Percentiles rank a stretch among this genome's conserved stretches.
Evolutionary conservation across 2,113 vertebrate species (phyloP).

Genomic region (Melanotaenia duboulayi): DNA sequence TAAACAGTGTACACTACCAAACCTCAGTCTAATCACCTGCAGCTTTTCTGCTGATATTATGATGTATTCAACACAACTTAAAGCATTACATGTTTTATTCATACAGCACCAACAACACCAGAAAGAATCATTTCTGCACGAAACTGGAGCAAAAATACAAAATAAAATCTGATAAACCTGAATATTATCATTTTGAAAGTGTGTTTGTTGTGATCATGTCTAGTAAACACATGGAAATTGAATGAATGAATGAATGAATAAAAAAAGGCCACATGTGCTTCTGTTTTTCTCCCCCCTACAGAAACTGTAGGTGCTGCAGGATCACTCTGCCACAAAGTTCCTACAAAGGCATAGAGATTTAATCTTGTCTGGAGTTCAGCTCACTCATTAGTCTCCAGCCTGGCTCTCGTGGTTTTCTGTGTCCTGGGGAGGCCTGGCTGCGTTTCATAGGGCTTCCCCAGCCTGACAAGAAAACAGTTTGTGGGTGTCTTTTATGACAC

Average conservation of each 20-base stretch:
- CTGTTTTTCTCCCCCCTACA: conserved; percentile 34
- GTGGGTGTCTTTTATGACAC: conserved; percentile 10
- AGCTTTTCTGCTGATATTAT: no score
- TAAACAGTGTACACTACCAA: not conserved
- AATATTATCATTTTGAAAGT: not conserved
- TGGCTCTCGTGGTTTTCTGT: conserved; percentile 28
- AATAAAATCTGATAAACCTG: not conserved
- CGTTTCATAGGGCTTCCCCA: conserved; percentile 21
- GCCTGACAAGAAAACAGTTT: conserved; percentile 17
- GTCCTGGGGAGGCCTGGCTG: conserved; percentile 37
- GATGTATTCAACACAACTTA: not conserved
- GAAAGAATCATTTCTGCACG: no score
- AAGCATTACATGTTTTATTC: not conserved
- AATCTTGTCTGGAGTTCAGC: conserved; percentile 41
- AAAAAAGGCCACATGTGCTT: conserved; percentile 35
- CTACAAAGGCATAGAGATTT: conserved; percentile 40
- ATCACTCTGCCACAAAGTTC: conserved; percentile 38
- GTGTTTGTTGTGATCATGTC: conserved; percentile 5
- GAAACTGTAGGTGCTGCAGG: conserved; percentile 40
- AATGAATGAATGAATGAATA: conserved; percentile 10
- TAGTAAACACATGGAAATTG: conserved; percentile 12
- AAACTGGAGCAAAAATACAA: no score
- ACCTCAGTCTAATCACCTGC: not conserved
- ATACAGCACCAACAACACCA: no score
- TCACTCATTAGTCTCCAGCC: conserved; percentile 51